A percentile compares a stretch with the other conserved stretches of the same genome.
These are phyloP conservation scores for Nyctibius grandis DNA, from an alignment of 2,797 vertebrate genomes.

Conservation along the genomic window DNA sequence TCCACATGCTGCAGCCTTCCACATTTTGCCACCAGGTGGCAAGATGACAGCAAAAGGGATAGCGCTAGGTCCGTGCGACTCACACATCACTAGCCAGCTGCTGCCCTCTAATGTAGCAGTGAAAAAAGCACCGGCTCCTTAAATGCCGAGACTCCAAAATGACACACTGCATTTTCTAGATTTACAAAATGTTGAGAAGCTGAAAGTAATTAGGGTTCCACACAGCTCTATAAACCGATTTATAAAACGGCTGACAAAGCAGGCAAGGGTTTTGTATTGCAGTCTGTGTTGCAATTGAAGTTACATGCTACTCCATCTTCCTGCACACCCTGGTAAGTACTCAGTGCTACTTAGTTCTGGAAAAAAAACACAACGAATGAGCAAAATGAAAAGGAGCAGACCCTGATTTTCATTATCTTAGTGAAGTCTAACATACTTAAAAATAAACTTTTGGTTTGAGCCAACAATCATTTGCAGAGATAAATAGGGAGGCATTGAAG, in stretches of 20 bases:
- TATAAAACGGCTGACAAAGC: background rate
- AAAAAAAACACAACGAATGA: background rate
- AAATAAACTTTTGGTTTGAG: background rate
- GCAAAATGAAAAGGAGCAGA: background rate
- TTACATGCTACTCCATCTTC: background rate
- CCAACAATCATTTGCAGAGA: background rate
- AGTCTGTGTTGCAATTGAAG: background rate
- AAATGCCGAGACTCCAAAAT: background rate
- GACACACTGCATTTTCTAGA: background rate
- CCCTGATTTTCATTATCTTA: background rate
- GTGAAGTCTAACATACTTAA: background rate
- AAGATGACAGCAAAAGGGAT: background rate
- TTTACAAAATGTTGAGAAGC: background rate
- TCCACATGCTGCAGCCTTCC: background rate
- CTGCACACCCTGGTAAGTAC: too few species aligned
- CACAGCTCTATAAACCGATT: background rate
- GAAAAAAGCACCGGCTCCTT: background rate
- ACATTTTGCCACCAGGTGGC: constrained; percentile 49
- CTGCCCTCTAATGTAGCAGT: background rate
- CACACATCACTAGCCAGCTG: background rate
- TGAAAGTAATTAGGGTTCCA: background rate
- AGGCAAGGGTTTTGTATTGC: background rate
- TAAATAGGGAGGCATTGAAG: background rate
- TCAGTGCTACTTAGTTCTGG: background rate
- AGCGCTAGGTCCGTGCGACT: background rate